phyloP scores from a whole-genome alignment of 2,113 vertebrate species.

The Sphaerodactylus townsendi region DNA sequence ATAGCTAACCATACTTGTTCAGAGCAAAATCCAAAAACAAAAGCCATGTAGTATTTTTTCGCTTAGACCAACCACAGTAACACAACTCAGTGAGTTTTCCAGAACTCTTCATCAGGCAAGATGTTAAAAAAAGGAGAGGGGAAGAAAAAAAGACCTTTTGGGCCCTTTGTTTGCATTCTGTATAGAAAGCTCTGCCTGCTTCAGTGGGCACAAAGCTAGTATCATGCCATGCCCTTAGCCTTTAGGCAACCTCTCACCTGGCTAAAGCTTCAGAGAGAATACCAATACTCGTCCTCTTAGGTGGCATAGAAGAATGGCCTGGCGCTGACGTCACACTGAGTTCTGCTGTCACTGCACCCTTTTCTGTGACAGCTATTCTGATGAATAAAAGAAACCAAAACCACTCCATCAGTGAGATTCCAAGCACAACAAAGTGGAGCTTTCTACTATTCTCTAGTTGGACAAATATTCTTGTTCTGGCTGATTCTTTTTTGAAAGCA shows the following conservation, averaged over 20 bases:
- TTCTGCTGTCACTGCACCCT: constrained; percentile 82
- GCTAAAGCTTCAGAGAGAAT: constrained; percentile 88
- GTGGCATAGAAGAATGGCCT: constrained; percentile 90
- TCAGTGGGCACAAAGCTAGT: too few species aligned
- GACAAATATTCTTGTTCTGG: not conserved
- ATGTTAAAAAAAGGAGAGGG: too few species aligned
- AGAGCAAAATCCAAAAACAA: too few species aligned
- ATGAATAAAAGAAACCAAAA: not conserved
- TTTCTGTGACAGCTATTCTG: constrained; percentile 88
- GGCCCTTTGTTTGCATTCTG: too few species aligned
- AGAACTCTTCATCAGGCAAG: too few species aligned
- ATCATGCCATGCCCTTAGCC: too few species aligned
- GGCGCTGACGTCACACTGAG: constrained; percentile 81
- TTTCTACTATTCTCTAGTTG: not conserved
- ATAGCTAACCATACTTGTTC: too few species aligned
- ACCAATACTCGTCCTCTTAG: constrained; percentile 87
- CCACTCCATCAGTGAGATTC: not conserved
- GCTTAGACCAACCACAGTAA: too few species aligned
- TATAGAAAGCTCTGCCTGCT: too few species aligned
- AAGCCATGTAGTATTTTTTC: too few species aligned
- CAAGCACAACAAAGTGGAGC: not conserved
- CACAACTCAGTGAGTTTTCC: too few species aligned
- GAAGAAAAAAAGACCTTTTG: too few species aligned
- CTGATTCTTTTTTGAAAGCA: not conserved
- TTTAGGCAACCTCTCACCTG: constrained; percentile 73